Evolutionary conservation across 2,888 invertebrate species (phyloP).

Genomic region (Morpho achilles): DNA sequence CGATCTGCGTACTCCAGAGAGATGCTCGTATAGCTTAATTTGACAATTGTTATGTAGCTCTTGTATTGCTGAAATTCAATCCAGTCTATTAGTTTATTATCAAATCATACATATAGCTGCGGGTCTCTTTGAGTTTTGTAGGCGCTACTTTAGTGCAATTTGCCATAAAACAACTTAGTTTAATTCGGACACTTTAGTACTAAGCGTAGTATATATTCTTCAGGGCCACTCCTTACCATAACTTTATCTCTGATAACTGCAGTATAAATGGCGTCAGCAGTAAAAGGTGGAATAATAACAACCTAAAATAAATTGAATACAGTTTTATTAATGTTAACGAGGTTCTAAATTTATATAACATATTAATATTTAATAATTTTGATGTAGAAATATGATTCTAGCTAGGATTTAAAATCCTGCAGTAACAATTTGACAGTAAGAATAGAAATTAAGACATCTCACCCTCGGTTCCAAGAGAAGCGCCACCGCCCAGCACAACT

Average conservation of each 20-base stretch:
- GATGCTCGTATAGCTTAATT: slow-evolving; percentile 40
- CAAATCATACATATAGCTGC: neutral
- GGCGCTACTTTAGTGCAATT: neutral
- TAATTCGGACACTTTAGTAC: neutral
- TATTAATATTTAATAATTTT: neutral
- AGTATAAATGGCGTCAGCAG: slow-evolving; percentile 36
- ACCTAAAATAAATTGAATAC: slow-evolving; percentile 41
- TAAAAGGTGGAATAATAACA: slow-evolving; percentile 45
- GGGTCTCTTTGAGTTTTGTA: too few species aligned
- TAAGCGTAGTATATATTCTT: too few species aligned
- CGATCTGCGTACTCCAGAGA: slow-evolving; percentile 55
- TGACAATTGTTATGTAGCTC: slow-evolving; percentile 48
- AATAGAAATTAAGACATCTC: neutral
- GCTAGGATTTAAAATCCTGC: too few species aligned
- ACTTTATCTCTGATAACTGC: slow-evolving; percentile 60
- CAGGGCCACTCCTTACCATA: slow-evolving; percentile 40
- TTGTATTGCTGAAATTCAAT: slow-evolving; percentile 47
- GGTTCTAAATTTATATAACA: neutral
- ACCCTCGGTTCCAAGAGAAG: slow-evolving; percentile 60
- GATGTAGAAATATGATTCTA: too few species aligned
- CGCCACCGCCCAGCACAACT: slow-evolving; percentile 68
- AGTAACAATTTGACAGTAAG: too few species aligned
- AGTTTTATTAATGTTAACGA: too few species aligned
- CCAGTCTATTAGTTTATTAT: neutral
- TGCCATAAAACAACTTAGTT: too few species aligned